Percentiles rank a stretch among this genome's conserved stretches.
Evolutionary conservation across 2,888 invertebrate genomes (phyloP).

Genomic region (Campaea margaritaria): DNA sequence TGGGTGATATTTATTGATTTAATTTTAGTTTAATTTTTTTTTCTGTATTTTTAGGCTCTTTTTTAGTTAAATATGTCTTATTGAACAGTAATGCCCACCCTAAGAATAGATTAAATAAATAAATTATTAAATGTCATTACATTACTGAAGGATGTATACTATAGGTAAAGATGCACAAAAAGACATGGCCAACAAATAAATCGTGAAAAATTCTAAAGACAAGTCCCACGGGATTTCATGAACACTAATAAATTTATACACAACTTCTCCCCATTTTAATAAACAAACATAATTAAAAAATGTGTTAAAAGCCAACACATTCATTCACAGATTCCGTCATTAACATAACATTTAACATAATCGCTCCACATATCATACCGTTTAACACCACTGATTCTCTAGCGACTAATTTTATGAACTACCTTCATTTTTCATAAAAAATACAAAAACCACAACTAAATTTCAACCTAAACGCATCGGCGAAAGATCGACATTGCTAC

Average conservation of each 20-base stretch:
- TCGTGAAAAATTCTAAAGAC: too few relatives aligned
- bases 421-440: slow-evolving; percentile 1
- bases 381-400: slow-evolving; percentile 22
- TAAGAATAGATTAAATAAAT: too few relatives aligned
- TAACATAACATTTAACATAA: slow-evolving; percentile 26
- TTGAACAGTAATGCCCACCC: too few relatives aligned
- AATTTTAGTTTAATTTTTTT: too few relatives aligned
- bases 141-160: too few relatives aligned
- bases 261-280: neutral
- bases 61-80: too few relatives aligned
- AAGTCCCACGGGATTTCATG: too few relatives aligned
- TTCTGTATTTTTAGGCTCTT: too few relatives aligned
- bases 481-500: neutral
- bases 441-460: neutral
- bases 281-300: neutral
- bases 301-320: slow-evolving; percentile 6
- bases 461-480: slow-evolving; percentile 1
- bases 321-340: slow-evolving; percentile 5
- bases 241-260: neutral
- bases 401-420: slow-evolving; percentile 27
- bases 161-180: too few relatives aligned
- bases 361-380: slow-evolving; percentile 7
- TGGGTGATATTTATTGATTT: too few relatives aligned
- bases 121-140: too few relatives aligned
- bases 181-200: too few relatives aligned